phyloP scores from a whole-genome alignment of 2,113 vertebrate species.

The Pithys albifrons region DNA sequence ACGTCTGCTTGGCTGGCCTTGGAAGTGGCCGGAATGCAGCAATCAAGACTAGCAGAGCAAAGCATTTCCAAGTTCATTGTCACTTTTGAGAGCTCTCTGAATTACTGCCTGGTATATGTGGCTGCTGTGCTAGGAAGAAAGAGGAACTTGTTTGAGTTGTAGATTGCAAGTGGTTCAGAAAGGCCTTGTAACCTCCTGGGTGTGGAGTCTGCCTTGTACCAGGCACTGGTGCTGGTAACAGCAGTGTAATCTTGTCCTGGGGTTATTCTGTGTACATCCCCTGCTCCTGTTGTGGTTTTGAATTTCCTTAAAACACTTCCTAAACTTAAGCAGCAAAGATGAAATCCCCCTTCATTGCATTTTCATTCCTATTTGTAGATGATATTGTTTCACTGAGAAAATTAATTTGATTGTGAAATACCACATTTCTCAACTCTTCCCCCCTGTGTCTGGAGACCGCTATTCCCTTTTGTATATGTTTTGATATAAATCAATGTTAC shows the following conservation, averaged over 20 bases:
- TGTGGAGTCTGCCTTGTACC: neutral
- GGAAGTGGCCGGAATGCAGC: neutral
- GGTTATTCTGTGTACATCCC: conserved; percentile 39
- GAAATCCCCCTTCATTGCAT: neutral
- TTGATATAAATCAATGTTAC: neutral
- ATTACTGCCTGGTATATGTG: neutral
- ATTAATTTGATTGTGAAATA: neutral
- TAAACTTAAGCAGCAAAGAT: neutral
- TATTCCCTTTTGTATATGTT: neutral
- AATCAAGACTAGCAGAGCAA: neutral
- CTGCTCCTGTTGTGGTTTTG: conserved; percentile 2
- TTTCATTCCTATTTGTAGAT: neutral
- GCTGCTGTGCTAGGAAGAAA: neutral
- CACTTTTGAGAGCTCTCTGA: neutral
- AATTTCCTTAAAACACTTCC: conserved; percentile 14
- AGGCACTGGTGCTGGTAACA: neutral
- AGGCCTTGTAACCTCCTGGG: neutral
- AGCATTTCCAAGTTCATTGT: neutral
- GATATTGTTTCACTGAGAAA: neutral
- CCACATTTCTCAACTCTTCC: neutral
- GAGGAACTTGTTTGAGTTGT: neutral
- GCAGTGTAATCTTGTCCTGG: neutral
- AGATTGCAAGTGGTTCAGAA: neutral
- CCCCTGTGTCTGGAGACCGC: neutral
- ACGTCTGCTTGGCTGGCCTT: neutral